Percentiles rank a stretch among this genome's conserved stretches.
Conservation (phyloP, 2,797 vertebrate species). For the Anguilla marmorata region DNA sequence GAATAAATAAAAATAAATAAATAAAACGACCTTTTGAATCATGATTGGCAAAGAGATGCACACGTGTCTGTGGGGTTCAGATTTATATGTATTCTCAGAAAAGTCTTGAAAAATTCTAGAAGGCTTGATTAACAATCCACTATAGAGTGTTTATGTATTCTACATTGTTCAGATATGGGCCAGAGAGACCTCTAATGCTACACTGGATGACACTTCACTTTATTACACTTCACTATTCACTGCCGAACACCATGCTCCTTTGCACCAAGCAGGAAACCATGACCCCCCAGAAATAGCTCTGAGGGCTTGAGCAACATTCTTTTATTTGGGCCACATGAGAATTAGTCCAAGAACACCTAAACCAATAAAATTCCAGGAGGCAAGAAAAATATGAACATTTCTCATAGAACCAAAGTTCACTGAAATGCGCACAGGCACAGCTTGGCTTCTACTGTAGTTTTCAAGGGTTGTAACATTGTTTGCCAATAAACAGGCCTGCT, state of each 20-base stretch:
- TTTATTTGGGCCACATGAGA: slow-evolving; percentile 46
- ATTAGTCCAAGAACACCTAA: slow-evolving; percentile 43
- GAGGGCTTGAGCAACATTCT: slow-evolving; percentile 31
- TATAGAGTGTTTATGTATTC: slow-evolving; percentile 30
- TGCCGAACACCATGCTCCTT: slow-evolving; percentile 3
- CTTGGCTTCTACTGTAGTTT: not conserved
- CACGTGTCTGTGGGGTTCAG: not conserved
- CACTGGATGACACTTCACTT: slow-evolving; percentile 33
- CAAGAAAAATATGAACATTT: slow-evolving; percentile 32
- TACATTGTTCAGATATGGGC: slow-evolving; percentile 33
- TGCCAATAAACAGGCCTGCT: not conserved
- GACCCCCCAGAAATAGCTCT: slow-evolving; percentile 30
- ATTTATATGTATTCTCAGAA: slow-evolving; percentile 17
- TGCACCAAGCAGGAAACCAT: slow-evolving; percentile 26
- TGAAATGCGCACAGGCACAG: not conserved
- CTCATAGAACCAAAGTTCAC: not conserved
- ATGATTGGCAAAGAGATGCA: slow-evolving; percentile 2
- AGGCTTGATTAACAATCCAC: not conserved
- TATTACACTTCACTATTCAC: not conserved
- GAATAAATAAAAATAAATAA: not conserved
- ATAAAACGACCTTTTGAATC: not conserved
- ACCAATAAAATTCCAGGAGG: slow-evolving; percentile 41
- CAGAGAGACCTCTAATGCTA: slow-evolving; percentile 22
- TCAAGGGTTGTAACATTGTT: not conserved
- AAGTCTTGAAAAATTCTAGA: not conserved